These are phyloP conservation scores for Drosophila histrio DNA, from an alignment of 2,888 invertebrate species.

Conservation along the genomic window DNA sequence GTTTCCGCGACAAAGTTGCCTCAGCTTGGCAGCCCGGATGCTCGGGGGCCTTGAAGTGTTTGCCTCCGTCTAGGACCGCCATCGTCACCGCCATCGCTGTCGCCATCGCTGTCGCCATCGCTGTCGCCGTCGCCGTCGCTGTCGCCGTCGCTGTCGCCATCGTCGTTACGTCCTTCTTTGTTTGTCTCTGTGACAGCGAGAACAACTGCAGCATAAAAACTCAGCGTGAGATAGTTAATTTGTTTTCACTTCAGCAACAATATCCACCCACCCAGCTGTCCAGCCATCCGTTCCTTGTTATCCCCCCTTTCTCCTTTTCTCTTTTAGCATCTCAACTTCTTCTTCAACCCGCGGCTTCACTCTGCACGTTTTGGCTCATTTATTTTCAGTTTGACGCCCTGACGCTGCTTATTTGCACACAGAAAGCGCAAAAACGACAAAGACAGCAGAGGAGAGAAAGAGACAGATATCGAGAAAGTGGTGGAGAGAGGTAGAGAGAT, in stretches of 20 bases:
- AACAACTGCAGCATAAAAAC: conserved; percentile 68
- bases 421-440: conserved; percentile 32
- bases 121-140: not conserved
- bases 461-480: not conserved
- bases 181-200: conserved; percentile 50
- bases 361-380: conserved; percentile 73
- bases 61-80: conserved; percentile 49
- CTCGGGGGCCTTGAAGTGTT: conserved; percentile 58
- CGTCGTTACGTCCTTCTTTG: conserved; percentile 23
- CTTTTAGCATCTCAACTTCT: not conserved
- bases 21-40: conserved; percentile 9
- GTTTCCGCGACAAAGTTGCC: conserved; percentile 52
- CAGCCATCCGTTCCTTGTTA: conserved; percentile 3
- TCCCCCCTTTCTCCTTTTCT: not conserved
- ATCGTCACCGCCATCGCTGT: conserved; percentile 1
- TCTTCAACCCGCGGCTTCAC: conserved; percentile 43
- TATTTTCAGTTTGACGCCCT: conserved; percentile 79
- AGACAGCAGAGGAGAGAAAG: not conserved
- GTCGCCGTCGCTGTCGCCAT: not conserved
- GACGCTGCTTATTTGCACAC: conserved; percentile 78
- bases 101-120: conserved; percentile 1
- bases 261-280: conserved; percentile 28
- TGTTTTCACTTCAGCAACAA: conserved; percentile 79
- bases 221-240: conserved; percentile 78
- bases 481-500: not conserved